phyloP scores from a whole-genome alignment of 2,113 vertebrate species.

The Addax nasomaculatus region DNA sequence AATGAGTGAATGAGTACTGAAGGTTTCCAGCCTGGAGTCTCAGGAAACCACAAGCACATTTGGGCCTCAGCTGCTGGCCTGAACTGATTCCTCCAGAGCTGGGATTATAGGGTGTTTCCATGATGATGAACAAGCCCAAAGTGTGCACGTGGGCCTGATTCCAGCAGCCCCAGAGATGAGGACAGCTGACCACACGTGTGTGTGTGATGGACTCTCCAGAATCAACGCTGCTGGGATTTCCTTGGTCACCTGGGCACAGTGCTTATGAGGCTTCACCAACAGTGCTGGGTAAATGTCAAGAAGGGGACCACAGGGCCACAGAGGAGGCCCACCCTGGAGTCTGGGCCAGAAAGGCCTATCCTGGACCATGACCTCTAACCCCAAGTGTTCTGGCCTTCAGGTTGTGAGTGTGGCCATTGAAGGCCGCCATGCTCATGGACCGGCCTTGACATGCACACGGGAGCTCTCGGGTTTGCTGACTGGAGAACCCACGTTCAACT shows the following conservation, averaged over 20 bases:
- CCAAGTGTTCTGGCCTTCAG: neutral
- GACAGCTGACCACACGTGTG: neutral
- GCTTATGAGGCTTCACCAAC: neutral
- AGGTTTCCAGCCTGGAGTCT: neutral
- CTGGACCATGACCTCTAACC: neutral
- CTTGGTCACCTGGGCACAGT: neutral
- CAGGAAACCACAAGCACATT: neutral
- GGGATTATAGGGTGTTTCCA: neutral
- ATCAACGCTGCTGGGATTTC: neutral
- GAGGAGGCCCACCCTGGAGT: neutral
- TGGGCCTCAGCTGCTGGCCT: rapidly evolving
- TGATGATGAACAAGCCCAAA: neutral
- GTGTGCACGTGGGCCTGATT: neutral
- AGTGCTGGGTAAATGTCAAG: neutral
- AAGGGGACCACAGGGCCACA: neutral
- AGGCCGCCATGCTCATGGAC: neutral
- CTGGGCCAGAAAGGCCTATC: neutral
- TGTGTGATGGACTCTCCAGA: neutral
- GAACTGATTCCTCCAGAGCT: neutral
- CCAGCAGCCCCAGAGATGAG: neutral
- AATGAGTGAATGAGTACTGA: neutral
- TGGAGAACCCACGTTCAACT: neutral
- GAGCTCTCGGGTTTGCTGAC: neutral
- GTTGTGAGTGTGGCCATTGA: neutral
- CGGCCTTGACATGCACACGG: neutral